phyloP scores from a whole-genome alignment of 2,888 invertebrate species.

The Dryadula phaetusa region DNA sequence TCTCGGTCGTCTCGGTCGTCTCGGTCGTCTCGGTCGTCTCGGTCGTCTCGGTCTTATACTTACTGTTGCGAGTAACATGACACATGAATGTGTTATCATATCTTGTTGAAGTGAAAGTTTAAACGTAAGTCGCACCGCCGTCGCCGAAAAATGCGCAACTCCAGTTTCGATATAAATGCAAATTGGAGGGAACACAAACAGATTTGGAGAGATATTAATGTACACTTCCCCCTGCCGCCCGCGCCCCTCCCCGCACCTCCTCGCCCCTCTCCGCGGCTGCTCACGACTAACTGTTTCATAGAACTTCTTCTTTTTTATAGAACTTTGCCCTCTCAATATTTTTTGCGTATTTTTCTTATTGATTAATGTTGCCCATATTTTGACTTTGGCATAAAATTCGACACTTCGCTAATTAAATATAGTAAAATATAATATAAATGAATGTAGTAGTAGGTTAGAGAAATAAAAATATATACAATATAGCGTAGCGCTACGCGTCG shows the following conservation, averaged over 20 bases:
- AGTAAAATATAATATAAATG: not conserved
- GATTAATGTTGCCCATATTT: slow-evolving; percentile 11
- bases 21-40: too few species aligned
- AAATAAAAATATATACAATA: not conserved
- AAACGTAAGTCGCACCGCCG: not conserved
- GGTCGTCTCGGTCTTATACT: not conserved
- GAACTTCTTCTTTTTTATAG: slow-evolving; percentile 42
- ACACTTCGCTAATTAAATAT: too few species aligned
- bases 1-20: too few species aligned
- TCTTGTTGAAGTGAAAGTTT: slow-evolving; percentile 11
- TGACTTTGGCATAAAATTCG: not conserved
- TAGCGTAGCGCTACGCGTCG: not conserved
- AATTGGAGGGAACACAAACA: slow-evolving; percentile 56
- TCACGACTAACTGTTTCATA: slow-evolving; percentile 38
- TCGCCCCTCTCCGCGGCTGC: slow-evolving; percentile 4
- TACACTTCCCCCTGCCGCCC: not conserved
- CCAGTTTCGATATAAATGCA: slow-evolving; percentile 55
- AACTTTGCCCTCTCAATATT: slow-evolving; percentile 8
- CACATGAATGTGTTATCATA: not conserved
- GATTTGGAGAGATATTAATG: slow-evolving; percentile 46
- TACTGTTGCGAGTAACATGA: not conserved
- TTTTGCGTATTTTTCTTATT: slow-evolving; percentile 16
- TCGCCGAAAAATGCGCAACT: slow-evolving; percentile 22
- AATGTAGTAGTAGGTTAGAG: too few species aligned
- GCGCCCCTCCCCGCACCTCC: not conserved